These are phyloP conservation scores for Adelphocoris suturalis DNA, from an alignment of 2,888 invertebrate genomes.

Conservation along the genomic window DNA sequence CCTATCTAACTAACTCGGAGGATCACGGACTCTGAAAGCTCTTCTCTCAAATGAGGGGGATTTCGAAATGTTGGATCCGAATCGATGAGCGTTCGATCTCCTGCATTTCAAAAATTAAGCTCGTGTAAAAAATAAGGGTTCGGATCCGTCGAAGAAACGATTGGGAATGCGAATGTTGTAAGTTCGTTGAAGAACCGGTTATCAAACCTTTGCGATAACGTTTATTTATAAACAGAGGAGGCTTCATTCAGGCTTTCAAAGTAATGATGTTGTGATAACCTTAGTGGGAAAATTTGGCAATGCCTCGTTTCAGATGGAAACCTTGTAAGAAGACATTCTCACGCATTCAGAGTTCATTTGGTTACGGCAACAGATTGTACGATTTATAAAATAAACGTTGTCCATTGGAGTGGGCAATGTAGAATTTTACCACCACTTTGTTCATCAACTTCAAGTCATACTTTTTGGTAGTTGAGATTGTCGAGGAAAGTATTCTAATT, in stretches of 20 bases:
- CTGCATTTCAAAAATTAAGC: background rate
- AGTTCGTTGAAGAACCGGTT: background rate
- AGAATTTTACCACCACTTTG: too few species aligned
- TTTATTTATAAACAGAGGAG: background rate
- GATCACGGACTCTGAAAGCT: background rate
- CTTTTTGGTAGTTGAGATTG: too few species aligned
- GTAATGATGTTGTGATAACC: background rate
- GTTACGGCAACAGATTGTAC: too few species aligned
- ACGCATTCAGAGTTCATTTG: too few species aligned
- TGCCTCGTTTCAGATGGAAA: background rate
- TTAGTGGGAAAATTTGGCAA: background rate
- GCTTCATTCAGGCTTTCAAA: background rate
- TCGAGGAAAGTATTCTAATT: too few species aligned
- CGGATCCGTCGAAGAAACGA: background rate
- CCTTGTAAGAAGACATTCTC: too few species aligned
- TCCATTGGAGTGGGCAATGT: too few species aligned
- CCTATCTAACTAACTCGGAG: background rate
- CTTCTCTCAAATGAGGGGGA: background rate
- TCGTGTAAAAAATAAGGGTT: background rate
- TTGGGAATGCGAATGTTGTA: background rate
- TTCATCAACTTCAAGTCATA: too few species aligned
- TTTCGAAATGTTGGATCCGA: background rate
- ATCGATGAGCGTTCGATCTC: background rate
- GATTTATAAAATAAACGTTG: too few species aligned
- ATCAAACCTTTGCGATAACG: constrained; percentile 13